Evolutionary conservation across 2,888 invertebrate species (phyloP).

Genomic region (Harpalus rufipes): DNA sequence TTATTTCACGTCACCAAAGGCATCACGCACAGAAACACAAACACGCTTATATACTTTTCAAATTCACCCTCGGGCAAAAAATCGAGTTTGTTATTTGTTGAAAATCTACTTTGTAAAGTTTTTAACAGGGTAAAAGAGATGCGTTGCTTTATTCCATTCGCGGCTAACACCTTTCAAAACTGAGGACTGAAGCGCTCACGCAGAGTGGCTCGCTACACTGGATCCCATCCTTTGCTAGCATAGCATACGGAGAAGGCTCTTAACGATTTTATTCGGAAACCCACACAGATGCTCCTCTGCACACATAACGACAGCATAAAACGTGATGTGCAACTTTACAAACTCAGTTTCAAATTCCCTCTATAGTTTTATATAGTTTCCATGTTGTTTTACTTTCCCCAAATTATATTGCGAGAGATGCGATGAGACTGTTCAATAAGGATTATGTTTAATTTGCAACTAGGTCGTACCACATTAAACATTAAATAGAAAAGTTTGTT

Average conservation of each 20-base stretch:
- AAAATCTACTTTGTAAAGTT: conserved; percentile 66
- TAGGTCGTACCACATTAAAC: neutral
- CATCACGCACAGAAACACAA: conserved; percentile 65
- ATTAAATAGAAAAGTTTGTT: no score
- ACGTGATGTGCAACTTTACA: conserved; percentile 63
- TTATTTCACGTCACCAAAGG: conserved; percentile 55
- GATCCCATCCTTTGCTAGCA: no score
- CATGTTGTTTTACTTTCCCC: conserved; percentile 32
- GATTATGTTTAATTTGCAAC: neutral
- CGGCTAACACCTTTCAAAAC: conserved; percentile 57
- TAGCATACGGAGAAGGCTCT: conserved; percentile 38
- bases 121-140: conserved; percentile 64
- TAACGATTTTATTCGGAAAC: conserved; percentile 61
- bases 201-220: neutral
- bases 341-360: conserved; percentile 62
- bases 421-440: neutral
- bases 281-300: conserved; percentile 49
- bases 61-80: conserved; percentile 61
- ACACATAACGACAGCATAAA: conserved; percentile 59
- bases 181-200: conserved; percentile 10
- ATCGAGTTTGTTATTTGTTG: conserved; percentile 67
- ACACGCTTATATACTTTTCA: conserved; percentile 64
- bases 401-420: neutral
- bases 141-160: conserved; percentile 63
- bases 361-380: conserved; percentile 59